These are phyloP conservation scores for Chironomus riparius DNA, from an alignment of 2,888 invertebrate species.

Conservation along the genomic window DNA sequence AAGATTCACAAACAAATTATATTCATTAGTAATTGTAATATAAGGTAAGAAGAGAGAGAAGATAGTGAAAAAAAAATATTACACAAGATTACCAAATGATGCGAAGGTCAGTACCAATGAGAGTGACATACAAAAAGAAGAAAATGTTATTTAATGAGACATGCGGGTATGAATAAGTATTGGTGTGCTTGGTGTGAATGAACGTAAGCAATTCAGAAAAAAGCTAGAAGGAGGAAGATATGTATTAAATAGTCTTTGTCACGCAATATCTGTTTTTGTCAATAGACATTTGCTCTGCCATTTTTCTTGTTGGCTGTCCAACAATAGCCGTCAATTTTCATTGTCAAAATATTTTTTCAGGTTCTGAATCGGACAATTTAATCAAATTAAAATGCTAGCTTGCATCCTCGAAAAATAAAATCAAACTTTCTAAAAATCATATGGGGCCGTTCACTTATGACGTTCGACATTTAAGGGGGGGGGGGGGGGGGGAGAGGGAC, in stretches of 20 bases:
- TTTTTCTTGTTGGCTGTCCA: neutral
- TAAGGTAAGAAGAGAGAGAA: neutral
- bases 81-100: conserved; percentile 20
- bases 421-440: too few relatives aligned
- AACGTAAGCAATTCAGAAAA: neutral
- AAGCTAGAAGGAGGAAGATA: neutral
- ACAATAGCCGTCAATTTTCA: too few relatives aligned
- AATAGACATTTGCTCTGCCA: neutral
- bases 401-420: too few relatives aligned
- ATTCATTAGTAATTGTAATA: neutral
- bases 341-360: too few relatives aligned
- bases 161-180: neutral
- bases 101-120: conserved; percentile 20
- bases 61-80: neutral
- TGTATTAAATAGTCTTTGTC: neutral
- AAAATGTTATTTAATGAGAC: neutral
- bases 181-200: neutral
- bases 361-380: too few relatives aligned
- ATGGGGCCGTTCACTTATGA: too few relatives aligned
- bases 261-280: neutral
- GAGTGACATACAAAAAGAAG: neutral
- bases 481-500: too few relatives aligned
- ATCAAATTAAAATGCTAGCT: too few relatives aligned
- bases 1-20: neutral
- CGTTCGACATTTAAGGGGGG: too few relatives aligned